Evolutionary conservation across 2,797 vertebrate genomes (phyloP), one percentile per base, ranked within the genome.

Genomic region (Chromobotia macracanthus): DNA sequence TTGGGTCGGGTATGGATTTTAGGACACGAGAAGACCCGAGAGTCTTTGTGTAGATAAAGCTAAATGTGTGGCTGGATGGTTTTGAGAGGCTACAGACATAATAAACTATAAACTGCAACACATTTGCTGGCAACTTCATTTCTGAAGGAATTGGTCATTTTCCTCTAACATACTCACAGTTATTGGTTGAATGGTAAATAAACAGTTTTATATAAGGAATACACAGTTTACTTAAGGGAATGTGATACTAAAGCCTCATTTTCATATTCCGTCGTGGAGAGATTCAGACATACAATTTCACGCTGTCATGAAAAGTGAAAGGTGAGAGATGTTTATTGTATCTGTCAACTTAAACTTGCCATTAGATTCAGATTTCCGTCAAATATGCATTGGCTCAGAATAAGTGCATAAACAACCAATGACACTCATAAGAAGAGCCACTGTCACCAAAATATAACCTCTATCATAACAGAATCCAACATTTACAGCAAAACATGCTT

Each of bases 381-480:
- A 82, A 79, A 75, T 79, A 82, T 73, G 69, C 71, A 77, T 28
- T 82, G 65, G 25, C 31, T 75, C 7, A 35, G 77, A 74, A 74
- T 48, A 48, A 67, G 69, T 41, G 51, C 50, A 63, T 74, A 70
- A 69, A n/a, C n/a, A 75, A 79, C 48, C 48, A 73, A 79, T 35
- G 70, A 63, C 65, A 82, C 35, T 38, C 35, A 38, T 38, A 38
- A 38, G 35, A 38, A 11, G 8, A 44, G 41, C 41, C 41, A 69
- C 55, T 65, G 71, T 68, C 72, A 72, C 28, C 48, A 9, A 65
- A 61, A 60, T 46, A 56, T 55, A 61, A 46, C 15, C 21, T 66
- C 56, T 63, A 61, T 66, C 72, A 71, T 48, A 61, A 16, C 58
- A 65, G 72, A 66, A 79, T 79, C 46, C 65, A 35, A 41, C 38